Evolutionary conservation across 1,140 invertebrate genomes (phyloP).

Genomic region (Papilio glaucus): DNA sequence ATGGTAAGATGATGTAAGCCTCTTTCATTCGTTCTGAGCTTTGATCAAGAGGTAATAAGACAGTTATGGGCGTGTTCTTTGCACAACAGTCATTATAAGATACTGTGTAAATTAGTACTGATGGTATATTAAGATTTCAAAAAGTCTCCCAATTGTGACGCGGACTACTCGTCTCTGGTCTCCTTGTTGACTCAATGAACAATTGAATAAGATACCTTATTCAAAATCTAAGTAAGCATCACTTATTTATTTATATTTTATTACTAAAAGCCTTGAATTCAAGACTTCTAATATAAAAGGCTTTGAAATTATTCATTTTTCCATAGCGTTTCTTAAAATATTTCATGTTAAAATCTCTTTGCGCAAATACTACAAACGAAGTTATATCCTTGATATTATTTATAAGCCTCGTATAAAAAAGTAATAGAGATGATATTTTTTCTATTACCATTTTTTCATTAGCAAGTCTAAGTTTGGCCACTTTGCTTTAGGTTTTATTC

Average conservation of each 20-base stretch:
- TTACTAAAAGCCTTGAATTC: neutral
- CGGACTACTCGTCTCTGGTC: no score
- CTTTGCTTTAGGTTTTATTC: neutral
- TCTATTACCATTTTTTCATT: neutral
- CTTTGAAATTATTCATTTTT: neutral
- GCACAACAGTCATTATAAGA: no score
- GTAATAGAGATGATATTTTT: constrained; percentile 7
- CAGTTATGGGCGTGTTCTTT: no score
- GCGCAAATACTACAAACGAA: neutral
- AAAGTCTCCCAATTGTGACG: no score
- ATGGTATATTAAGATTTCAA: no score
- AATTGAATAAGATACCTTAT: no score
- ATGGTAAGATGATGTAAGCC: no score
- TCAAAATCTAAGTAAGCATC: neutral
- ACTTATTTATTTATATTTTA: neutral
- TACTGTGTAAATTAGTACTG: no score
- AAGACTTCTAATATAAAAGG: neutral
- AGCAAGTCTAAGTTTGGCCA: constrained; percentile 1
- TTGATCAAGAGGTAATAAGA: no score
- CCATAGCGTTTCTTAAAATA: no score
- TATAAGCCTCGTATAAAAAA: neutral
- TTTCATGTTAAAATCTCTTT: neutral
- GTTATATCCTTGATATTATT: neutral
- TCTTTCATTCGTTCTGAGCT: no score
- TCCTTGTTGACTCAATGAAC: no score